These are phyloP conservation scores for Melanocharis versteri DNA, from an alignment of 2,113 vertebrate genomes.

Conservation along the genomic window DNA sequence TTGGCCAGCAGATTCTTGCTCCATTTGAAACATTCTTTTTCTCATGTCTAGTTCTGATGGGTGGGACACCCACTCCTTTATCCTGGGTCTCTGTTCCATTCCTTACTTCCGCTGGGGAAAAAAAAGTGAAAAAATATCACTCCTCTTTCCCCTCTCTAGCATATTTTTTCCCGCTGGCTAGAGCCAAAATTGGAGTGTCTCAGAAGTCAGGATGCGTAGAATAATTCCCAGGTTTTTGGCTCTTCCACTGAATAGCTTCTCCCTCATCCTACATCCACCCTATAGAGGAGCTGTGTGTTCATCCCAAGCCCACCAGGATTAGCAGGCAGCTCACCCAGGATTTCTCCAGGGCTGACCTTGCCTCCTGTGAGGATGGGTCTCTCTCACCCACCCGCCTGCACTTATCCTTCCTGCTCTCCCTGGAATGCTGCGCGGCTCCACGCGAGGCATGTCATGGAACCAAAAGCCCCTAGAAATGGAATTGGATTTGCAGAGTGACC, in stretches of 20 bases:
- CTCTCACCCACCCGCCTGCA: neutral
- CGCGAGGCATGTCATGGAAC: fast-evolving
- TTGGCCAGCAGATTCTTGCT: neutral
- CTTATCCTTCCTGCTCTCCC: neutral
- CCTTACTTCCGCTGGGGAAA: neutral
- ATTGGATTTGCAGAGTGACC: neutral
- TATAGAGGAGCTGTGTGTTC: fast-evolving
- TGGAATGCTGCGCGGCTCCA: neutral
- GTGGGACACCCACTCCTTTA: neutral
- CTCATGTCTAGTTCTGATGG: neutral
- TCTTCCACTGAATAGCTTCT: neutral
- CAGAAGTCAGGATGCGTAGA: neutral
- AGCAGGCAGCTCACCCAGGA: neutral
- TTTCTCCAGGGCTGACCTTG: neutral
- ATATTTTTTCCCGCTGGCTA: fast-evolving
- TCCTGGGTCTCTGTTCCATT: neutral
- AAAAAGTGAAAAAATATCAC: neutral
- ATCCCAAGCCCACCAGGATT: neutral
- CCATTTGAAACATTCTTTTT: neutral
- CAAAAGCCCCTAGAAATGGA: neutral
- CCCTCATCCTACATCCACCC: too few species aligned
- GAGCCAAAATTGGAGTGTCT: neutral
- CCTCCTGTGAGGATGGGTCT: neutral
- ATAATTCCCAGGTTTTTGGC: neutral
- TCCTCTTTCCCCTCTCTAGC: neutral